Percentiles rank a stretch among this genome's conserved stretches.
Evolutionary conservation across 2,888 invertebrate species (phyloP).

Genomic region (Drosophila putrida): DNA sequence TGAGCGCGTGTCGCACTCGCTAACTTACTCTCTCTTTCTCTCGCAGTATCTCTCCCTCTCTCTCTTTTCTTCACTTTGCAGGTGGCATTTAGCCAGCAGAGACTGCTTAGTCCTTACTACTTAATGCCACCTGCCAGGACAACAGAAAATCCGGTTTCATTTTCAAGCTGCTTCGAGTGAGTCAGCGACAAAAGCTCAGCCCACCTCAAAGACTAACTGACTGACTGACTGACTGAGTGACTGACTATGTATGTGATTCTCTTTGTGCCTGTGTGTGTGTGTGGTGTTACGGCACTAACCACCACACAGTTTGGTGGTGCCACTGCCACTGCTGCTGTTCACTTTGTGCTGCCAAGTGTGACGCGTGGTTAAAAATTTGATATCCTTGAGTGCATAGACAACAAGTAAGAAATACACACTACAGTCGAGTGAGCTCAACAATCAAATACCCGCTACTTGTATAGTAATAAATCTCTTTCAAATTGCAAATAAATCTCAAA

Average conservation of each 20-base stretch:
- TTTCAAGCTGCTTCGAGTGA: constrained; percentile 38
- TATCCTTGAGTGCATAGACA: constrained; percentile 66
- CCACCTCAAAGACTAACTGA: neutral
- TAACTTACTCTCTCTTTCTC: neutral
- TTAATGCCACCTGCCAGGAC: constrained; percentile 24
- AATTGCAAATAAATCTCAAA: too few relatives aligned
- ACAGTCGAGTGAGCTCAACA: neutral
- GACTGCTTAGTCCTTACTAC: constrained; percentile 18
- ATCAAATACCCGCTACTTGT: neutral
- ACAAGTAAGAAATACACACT: constrained; percentile 26
- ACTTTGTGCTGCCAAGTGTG: constrained; percentile 66
- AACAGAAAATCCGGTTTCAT: constrained; percentile 45
- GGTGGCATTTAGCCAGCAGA: constrained; percentile 14
- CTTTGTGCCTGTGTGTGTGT: neutral
- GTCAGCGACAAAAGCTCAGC: constrained; percentile 20
- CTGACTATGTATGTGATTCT: neutral
- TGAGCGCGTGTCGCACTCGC: constrained; percentile 24
- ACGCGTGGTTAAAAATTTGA: constrained; percentile 79
- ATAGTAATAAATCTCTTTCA: too few relatives aligned
- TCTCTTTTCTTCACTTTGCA: neutral
- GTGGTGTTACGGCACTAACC: constrained; percentile 20
- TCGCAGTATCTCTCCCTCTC: neutral
- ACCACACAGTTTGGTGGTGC: constrained; percentile 20
- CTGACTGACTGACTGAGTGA: neutral
- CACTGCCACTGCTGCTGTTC: constrained; percentile 9